Percentiles rank a stretch among this genome's conserved stretches.
Evolutionary conservation across 2,888 invertebrate species (phyloP).

Genomic region (Scaptomyza tumidula): DNA sequence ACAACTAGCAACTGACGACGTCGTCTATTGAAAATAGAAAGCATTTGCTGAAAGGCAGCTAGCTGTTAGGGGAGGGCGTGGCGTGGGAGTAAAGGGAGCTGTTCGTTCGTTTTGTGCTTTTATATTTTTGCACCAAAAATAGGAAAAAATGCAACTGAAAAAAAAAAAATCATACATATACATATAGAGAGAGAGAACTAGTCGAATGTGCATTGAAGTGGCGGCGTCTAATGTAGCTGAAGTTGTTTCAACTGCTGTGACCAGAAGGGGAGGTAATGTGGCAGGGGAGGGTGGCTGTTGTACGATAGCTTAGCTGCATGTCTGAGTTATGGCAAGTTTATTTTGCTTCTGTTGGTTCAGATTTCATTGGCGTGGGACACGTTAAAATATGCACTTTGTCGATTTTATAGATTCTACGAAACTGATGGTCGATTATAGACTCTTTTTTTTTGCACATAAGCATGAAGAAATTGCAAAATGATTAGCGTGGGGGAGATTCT

Average conservation of each 20-base stretch:
- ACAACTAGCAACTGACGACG: constrained; percentile 54
- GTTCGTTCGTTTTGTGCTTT: constrained; percentile 68
- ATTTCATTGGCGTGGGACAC: constrained; percentile 27
- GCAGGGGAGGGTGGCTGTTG: not conserved
- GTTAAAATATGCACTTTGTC: constrained; percentile 29
- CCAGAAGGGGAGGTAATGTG: not conserved
- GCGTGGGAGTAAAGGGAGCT: constrained; percentile 4
- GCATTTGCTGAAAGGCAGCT: constrained; percentile 70
- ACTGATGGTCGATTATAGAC: constrained; percentile 2
- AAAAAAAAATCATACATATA: constrained; percentile 35
- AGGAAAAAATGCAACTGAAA: constrained; percentile 61
- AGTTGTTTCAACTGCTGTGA: constrained; percentile 43
- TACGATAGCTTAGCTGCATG: constrained; percentile 36
- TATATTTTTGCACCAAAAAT: constrained; percentile 75
- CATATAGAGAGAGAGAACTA: not conserved
- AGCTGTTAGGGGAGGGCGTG: not conserved
- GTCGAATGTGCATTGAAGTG: constrained; percentile 71
- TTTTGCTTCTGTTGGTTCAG: constrained; percentile 15
- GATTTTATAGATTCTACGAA: constrained; percentile 7
- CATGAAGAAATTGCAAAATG: not conserved
- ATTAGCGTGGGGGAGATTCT: not conserved
- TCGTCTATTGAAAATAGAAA: constrained; percentile 75
- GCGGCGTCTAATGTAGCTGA: constrained; percentile 71
- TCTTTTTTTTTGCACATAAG: constrained; percentile 4
- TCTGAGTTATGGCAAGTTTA: constrained; percentile 46